A percentile compares a stretch with the other conserved stretches of the same genome.
Conservation (phyloP, 2,797 vertebrate species). For the Anomalospiza imberbis region DNA sequence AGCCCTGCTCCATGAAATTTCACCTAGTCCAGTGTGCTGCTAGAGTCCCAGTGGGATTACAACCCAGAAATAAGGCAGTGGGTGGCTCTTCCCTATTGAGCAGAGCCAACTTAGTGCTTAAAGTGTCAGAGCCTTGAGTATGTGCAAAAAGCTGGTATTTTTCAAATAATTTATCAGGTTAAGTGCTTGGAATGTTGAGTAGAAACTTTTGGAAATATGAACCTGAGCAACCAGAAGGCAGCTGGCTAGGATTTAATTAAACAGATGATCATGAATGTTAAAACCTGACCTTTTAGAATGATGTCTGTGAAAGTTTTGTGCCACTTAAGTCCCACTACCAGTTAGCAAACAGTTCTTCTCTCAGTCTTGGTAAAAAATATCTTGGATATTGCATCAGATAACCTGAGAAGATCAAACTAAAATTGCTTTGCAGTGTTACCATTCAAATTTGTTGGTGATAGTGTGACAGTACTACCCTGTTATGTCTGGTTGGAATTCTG, state of each 20-base stretch:
- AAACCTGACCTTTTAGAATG: background rate
- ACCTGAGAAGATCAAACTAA: background rate
- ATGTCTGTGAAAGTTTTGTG: background rate
- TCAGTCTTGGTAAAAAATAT: background rate
- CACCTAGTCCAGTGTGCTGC: fast-evolving
- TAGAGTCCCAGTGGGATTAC: background rate
- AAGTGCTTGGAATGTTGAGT: background rate
- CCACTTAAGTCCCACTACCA: background rate
- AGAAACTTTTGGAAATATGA: background rate
- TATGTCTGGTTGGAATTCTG: background rate
- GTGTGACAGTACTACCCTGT: background rate
- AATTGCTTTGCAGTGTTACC: background rate
- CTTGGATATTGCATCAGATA: background rate
- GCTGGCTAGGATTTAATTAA: background rate
- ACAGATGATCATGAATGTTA: background rate
- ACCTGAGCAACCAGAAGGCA: background rate
- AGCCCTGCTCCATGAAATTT: background rate
- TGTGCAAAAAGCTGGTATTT: background rate
- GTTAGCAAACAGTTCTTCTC: background rate
- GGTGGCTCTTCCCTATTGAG: background rate
- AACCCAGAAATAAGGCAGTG: background rate
- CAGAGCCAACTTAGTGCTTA: background rate
- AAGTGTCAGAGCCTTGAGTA: background rate
- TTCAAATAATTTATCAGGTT: background rate
- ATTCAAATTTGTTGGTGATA: background rate